Percentiles rank a stretch among this genome's conserved stretches.
phyloP scores from a whole-genome alignment of 2,113 vertebrate genomes.

The Onychorhynchus coronatus region DNA sequence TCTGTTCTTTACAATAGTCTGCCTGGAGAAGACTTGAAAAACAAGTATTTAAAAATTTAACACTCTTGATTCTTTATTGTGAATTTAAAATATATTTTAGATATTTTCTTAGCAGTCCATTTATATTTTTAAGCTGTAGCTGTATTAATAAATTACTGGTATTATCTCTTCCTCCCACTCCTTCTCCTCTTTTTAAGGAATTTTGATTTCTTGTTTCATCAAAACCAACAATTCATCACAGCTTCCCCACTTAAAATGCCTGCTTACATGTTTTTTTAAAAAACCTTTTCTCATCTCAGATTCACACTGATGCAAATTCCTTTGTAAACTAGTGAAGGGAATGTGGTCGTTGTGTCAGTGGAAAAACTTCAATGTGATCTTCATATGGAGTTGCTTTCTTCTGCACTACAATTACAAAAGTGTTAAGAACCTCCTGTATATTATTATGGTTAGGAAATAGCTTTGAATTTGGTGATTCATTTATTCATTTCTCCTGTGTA shows the following conservation, averaged over 20 bases:
- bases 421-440: not conserved
- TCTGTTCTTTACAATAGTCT: not conserved
- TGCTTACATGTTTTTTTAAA: not conserved
- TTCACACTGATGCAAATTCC: not conserved
- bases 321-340: not conserved
- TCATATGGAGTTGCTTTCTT: not conserved
- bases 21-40: not conserved
- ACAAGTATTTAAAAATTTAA: not conserved
- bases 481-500: not conserved
- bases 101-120: not conserved
- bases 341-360: not conserved
- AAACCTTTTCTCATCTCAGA: not conserved
- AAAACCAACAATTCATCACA: not conserved
- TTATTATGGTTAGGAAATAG: not conserved
- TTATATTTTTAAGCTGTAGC: not conserved
- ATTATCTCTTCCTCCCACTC: not conserved
- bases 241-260: not conserved
- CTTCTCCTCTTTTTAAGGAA: not conserved
- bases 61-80: not conserved
- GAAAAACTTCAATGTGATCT: not conserved
- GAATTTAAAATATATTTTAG: not conserved
- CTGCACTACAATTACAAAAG: not conserved
- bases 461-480: not conserved
- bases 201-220: slow-evolving; percentile 12
- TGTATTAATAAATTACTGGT: not conserved